phyloP scores from a whole-genome alignment of 2,888 invertebrate genomes.

The Agrypnus murinus region DNA sequence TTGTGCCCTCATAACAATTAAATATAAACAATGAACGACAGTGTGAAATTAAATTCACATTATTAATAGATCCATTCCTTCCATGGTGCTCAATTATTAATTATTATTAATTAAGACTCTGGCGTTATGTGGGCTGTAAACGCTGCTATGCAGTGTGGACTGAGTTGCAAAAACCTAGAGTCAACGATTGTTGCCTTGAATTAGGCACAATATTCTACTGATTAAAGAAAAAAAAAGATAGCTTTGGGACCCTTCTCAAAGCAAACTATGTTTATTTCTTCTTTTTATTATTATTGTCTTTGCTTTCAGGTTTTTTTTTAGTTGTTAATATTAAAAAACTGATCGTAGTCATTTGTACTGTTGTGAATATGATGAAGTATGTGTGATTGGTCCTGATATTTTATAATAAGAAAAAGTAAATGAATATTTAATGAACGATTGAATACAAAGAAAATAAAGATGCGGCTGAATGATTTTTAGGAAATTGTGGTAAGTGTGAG shows the following conservation, averaged over 20 bases:
- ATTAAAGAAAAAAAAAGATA: not conserved
- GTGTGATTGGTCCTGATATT: conserved; percentile 7
- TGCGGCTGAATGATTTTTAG: conserved; percentile 9
- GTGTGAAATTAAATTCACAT: conserved; percentile 60
- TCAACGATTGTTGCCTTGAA: conserved; percentile 61
- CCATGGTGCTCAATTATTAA: conserved; percentile 79
- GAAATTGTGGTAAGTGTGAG: not conserved
- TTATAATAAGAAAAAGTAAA: not conserved
- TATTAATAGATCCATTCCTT: conserved; percentile 77
- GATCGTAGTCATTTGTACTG: conserved; percentile 19
- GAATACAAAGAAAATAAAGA: not conserved
- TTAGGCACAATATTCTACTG: conserved; percentile 56
- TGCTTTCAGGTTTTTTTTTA: not conserved
- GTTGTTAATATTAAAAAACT: not conserved
- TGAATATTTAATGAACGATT: conserved; percentile 4
- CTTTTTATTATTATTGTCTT: too few species aligned
- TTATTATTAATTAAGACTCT: conserved; percentile 43
- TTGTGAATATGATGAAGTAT: conserved; percentile 25
- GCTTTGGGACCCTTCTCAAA: conserved; percentile 30
- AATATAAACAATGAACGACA: conserved; percentile 60
- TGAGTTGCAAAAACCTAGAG: conserved; percentile 63
- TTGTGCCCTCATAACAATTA: conserved; percentile 57
- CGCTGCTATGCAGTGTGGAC: conserved; percentile 64
- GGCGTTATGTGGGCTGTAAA: conserved; percentile 61
- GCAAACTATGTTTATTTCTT: conserved; percentile 31